Percentiles rank a stretch among this genome's conserved stretches.
These are phyloP conservation scores for Calameuta idolon DNA, from an alignment of 2,888 invertebrate genomes.

Conservation along the genomic window DNA sequence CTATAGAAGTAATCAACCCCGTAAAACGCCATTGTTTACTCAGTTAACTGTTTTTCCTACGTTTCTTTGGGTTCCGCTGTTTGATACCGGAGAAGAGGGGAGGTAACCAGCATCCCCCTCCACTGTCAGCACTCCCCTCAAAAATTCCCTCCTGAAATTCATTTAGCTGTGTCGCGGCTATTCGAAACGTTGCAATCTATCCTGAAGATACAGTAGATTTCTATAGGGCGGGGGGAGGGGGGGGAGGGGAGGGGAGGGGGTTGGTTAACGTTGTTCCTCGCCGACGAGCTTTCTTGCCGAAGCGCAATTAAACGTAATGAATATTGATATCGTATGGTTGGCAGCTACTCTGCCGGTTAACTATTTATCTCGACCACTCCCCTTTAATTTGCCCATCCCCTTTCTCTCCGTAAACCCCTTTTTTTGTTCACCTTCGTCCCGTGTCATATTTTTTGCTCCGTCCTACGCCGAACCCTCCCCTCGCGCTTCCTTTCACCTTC, in stretches of 20 bases:
- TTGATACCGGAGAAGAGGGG: neutral
- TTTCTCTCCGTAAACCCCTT: neutral
- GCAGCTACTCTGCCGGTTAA: slow-evolving; percentile 41
- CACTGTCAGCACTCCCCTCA: neutral
- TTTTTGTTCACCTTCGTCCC: neutral
- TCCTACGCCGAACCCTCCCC: neutral
- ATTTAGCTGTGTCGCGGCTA: slow-evolving; percentile 22
- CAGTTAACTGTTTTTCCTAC: slow-evolving; percentile 38
- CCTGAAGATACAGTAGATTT: neutral
- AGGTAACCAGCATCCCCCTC: slow-evolving; percentile 10
- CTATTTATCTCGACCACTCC: slow-evolving; percentile 40
- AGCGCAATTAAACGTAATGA: slow-evolving; percentile 45
- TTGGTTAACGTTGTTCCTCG: neutral
- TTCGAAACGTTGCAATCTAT: neutral
- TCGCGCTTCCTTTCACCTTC: neutral
- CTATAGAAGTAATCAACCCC: slow-evolving; percentile 35
- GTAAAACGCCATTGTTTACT: slow-evolving; percentile 45
- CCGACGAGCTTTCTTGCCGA: slow-evolving; percentile 21
- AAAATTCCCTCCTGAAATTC: slow-evolving; percentile 14
- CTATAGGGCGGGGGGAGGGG: too few species aligned
- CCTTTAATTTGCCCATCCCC: neutral
- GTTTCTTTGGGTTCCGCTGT: slow-evolving; percentile 30
- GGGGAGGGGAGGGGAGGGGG: too few species aligned
- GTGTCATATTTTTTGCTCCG: neutral
- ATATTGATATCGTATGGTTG: slow-evolving; percentile 44